A percentile compares a stretch with the other conserved stretches of the same genome.
Evolutionary conservation across 2,797 vertebrate genomes (phyloP).

Genomic region (Xyrichtys novacula): DNA sequence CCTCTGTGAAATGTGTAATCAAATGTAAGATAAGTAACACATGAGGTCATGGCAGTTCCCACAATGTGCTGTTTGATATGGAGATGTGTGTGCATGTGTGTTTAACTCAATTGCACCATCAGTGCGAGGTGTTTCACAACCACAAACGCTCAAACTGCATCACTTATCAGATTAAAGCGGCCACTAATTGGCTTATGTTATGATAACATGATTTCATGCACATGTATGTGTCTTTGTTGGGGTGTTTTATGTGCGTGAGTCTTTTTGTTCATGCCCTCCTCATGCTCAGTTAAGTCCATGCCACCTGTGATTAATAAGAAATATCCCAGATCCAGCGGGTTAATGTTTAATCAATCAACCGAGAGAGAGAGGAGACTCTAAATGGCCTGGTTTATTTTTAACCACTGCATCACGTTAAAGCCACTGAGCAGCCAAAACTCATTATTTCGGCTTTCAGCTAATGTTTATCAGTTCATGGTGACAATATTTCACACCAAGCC

Average conservation of each 20-base stretch:
- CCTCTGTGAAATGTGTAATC: constrained; percentile 79
- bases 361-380: constrained; percentile 69
- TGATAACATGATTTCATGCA: constrained; percentile 53
- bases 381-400: constrained; percentile 79
- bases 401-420: constrained; percentile 71
- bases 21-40: constrained; percentile 74
- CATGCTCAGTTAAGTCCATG: constrained; percentile 72
- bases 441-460: constrained; percentile 68
- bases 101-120: constrained; percentile 46
- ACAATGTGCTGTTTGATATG: constrained; percentile 71
- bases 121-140: constrained; percentile 50
- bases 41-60: constrained; percentile 83
- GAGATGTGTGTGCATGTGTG: constrained; percentile 38
- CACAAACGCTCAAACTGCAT: constrained; percentile 36
- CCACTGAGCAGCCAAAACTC: constrained; percentile 56
- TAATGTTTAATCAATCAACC: constrained; percentile 84
- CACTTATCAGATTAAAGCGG: constrained; percentile 51
- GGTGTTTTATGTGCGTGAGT: constrained; percentile 22
- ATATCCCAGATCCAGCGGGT: constrained; percentile 81
- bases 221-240: constrained; percentile 1
- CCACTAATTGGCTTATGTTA: constrained; percentile 55
- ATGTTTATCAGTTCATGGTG: constrained; percentile 58
- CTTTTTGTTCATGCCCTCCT: constrained; percentile 45
- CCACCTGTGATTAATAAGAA: constrained; percentile 84
- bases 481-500: constrained; percentile 47